Base-by-base conservation (phyloP, 2,113 vertebrate genomes). In the Prinia subflava region DNA sequence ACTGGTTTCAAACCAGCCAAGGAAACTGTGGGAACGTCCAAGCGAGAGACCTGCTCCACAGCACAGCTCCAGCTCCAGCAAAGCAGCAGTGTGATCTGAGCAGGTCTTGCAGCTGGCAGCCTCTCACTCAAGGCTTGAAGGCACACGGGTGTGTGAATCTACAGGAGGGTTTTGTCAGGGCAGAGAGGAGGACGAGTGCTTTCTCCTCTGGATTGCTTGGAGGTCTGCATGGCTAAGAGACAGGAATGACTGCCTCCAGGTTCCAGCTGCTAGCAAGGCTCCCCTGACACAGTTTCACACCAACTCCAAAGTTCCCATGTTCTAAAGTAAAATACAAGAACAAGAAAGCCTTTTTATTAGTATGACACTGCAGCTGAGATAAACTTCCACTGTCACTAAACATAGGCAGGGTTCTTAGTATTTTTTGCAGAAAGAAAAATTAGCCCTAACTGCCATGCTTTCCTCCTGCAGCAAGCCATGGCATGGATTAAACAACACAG, bases 81-180 rank as follows among this genome's bases (percentile, higher is more conserved):
- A 67, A 81, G 89, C 64, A 65, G n/a, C 56, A 75, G n/a, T 49
- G 37, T 77, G 87, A 27, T 44, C 35, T 25, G 56, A 90, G 60
- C 18, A 78, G 86, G 27, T 41, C 76, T 24, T 81, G 53, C 83
- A 83, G 92, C 57, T 74, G 65, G 47, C 74, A 87, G 71, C 55
- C 53, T 65, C 55, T 67, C 3, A 8, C 71, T 76, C 42, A 31
- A 27, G 41, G 50, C 63, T 85, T 44, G 56, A 59, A 75, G 62
- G 67, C 53, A 65, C 33, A 12, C 0, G 0, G 47, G 16, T 37
- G 10, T 37, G 24, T 42, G 13, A 44, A 41, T 22, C 53, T 33
- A 47, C 57, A 83, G 74, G 62, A 57, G 62, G 6, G 25, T 62
- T 94, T 93, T 94, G 73, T 71, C 52, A 10, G 0, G 35, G 56